Evolutionary conservation across 2,888 invertebrate species (phyloP).

Genomic region (Ypsolopha scabrella): DNA sequence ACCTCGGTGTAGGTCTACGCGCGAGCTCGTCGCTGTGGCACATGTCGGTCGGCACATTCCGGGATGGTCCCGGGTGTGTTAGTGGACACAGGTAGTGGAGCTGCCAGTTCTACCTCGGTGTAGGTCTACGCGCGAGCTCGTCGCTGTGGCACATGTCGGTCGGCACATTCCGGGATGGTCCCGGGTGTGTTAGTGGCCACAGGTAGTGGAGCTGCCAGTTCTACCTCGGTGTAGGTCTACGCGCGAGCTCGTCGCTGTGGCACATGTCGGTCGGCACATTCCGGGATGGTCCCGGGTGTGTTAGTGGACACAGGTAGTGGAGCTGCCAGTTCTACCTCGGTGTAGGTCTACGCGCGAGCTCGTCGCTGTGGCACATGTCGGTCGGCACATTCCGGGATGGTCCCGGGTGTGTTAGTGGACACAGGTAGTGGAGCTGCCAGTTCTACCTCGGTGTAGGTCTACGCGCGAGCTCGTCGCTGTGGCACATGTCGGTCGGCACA

Average conservation of each 20-base stretch:
- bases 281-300: background rate
- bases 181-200: too few relatives aligned
- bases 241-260: background rate
- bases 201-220: too few relatives aligned
- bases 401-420: too few relatives aligned
- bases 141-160: background rate
- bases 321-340: background rate
- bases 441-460: background rate
- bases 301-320: too few relatives aligned
- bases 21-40: background rate
- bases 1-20: background rate
- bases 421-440: too few relatives aligned
- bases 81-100: too few relatives aligned
- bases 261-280: slow-evolving; percentile 3
- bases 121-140: background rate
- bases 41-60: slow-evolving; percentile 3
- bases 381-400: slow-evolving; percentile 2
- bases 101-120: background rate
- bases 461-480: background rate
- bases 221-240: background rate
- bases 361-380: background rate
- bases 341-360: background rate
- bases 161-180: slow-evolving; percentile 3
- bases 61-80: background rate
- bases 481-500: slow-evolving; percentile 1